These are phyloP conservation scores for Channa argus DNA, from an alignment of 2,113 vertebrate species.

Conservation along the genomic window DNA sequence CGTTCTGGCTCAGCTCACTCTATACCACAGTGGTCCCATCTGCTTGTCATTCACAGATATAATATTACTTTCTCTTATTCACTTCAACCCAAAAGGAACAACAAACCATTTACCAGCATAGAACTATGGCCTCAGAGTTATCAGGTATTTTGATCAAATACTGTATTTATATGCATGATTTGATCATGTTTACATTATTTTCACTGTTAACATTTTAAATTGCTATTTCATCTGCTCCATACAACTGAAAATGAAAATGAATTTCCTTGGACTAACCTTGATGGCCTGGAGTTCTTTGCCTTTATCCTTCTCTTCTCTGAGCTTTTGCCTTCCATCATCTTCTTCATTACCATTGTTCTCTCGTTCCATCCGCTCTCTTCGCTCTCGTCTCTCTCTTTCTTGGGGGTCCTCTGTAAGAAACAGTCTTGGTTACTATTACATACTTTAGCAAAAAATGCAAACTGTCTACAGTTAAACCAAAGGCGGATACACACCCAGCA, in stretches of 20 bases:
- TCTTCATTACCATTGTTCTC: constrained; percentile 96
- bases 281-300: constrained; percentile 96
- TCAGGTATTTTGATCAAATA: too few relatives aligned
- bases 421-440: not conserved
- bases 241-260: not conserved
- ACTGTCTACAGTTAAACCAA: not conserved
- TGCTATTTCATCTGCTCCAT: not conserved
- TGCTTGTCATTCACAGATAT: not conserved
- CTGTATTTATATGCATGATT: too few relatives aligned
- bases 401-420: constrained; percentile 93
- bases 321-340: constrained; percentile 93
- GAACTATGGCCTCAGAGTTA: too few relatives aligned
- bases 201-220: too few relatives aligned
- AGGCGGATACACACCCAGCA: constrained; percentile 87
- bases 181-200: too few relatives aligned
- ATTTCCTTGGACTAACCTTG: constrained; percentile 83
- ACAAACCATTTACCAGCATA: too few relatives aligned
- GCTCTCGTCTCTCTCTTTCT: constrained; percentile 92
- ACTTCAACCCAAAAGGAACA: too few relatives aligned
- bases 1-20: too few relatives aligned
- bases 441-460: not conserved
- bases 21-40: not conserved
- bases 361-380: constrained; percentile 94
- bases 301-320: constrained; percentile 97
- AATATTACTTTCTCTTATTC: too few relatives aligned